These are phyloP conservation scores for Spheniscus mendiculus DNA, from an alignment of 2,113 vertebrate species.

Conservation along the genomic window DNA sequence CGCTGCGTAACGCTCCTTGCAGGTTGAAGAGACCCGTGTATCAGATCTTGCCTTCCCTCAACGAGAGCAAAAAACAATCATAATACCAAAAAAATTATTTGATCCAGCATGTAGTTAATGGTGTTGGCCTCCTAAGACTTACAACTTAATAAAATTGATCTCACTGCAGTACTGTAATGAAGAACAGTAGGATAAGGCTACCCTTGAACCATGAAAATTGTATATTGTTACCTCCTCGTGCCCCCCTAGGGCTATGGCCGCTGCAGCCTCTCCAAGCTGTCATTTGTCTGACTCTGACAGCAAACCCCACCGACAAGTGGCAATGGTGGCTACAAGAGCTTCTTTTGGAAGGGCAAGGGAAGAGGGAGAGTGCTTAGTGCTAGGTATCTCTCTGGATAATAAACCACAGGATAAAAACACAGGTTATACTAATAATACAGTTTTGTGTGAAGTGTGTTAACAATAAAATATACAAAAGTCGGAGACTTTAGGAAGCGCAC, in stretches of 20 bases:
- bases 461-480: background rate
- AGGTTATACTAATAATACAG: background rate
- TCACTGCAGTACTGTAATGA: conserved; percentile 70
- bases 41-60: background rate
- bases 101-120: conserved; percentile 65
- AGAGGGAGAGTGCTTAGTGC: background rate
- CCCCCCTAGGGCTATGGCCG: conserved; percentile 73
- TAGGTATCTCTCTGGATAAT: background rate
- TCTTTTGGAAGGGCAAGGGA: background rate
- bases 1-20: fast-evolving
- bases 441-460: background rate
- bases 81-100: conserved; percentile 47
- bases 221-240: conserved; percentile 66
- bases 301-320: conserved; percentile 17
- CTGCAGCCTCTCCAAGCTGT: conserved; percentile 64
- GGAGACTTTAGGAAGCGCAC: background rate
- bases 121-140: conserved; percentile 65
- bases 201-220: conserved; percentile 78
- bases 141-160: conserved; percentile 76
- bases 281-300: conserved; percentile 64
- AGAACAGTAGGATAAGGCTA: conserved; percentile 76
- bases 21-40: background rate
- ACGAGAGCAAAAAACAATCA: background rate
- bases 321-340: background rate
- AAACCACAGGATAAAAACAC: background rate